Percentiles rank a stretch among this genome's conserved stretches.
Conservation (phyloP, 2,888 invertebrate species). For the Meghimatium bilineatum region DNA sequence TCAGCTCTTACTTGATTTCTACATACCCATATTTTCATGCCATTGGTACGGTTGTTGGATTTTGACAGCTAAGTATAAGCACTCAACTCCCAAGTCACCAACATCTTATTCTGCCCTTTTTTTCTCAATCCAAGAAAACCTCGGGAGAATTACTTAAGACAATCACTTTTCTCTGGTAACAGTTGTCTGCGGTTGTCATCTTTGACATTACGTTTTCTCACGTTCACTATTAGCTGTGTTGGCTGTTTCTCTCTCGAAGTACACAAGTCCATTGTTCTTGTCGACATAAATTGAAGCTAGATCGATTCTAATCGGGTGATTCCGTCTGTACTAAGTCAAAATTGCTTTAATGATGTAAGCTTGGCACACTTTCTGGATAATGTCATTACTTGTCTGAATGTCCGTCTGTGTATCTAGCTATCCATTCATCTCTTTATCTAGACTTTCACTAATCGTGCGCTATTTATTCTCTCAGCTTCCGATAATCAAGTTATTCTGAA, state of each 20-base stretch:
- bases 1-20: neutral
- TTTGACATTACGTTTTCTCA: neutral
- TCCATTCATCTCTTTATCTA: neutral
- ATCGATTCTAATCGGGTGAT: conserved; percentile 8
- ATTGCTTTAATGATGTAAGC: neutral
- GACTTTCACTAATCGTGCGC: neutral
- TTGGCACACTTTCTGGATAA: no score
- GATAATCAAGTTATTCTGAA: no score
- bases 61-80: conserved; percentile 22
- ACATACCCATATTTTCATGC: neutral
- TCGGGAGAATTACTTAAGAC: conserved; percentile 1
- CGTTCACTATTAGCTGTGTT: neutral
- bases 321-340: neutral
- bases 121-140: neutral
- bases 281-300: neutral
- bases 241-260: neutral
- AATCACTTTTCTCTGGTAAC: neutral
- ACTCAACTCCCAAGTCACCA: conserved; percentile 7
- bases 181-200: neutral
- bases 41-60: neutral
- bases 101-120: neutral
- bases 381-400: neutral
- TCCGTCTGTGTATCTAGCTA: neutral
- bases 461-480: neutral
- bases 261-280: neutral